phyloP scores from a whole-genome alignment of 1,140 invertebrate species.

The Prorops nasuta region DNA sequence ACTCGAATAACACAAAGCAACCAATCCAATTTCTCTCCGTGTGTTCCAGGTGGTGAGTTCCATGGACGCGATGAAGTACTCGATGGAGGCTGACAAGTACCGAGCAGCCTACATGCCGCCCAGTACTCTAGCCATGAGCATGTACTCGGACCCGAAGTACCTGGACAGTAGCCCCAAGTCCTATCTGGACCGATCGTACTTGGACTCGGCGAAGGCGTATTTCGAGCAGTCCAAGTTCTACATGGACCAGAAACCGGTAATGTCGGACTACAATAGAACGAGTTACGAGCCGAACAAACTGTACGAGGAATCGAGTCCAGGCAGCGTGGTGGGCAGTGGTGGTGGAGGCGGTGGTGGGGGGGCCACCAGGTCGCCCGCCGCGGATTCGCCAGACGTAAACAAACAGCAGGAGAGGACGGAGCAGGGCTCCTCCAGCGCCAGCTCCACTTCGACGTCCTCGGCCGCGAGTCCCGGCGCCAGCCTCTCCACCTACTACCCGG shows the following conservation, averaged over 20 bases:
- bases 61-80: conserved; percentile 78
- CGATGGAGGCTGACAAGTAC: conserved; percentile 74
- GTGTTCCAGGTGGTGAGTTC: conserved; percentile 65
- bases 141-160: conserved; percentile 70
- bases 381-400: conserved; percentile 64
- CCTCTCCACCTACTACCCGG: conserved; percentile 63
- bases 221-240: conserved; percentile 75
- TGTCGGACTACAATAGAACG: conserved; percentile 56
- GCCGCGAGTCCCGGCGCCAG: conserved; percentile 63
- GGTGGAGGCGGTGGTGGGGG: conserved; percentile 47
- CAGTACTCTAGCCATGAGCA: conserved; percentile 63
- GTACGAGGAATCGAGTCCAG: conserved; percentile 72
- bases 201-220: conserved; percentile 75
- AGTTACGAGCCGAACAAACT: conserved; percentile 52
- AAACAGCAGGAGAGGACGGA: conserved; percentile 57
- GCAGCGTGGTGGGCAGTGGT: conserved; percentile 27
- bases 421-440: conserved; percentile 55
- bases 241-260: conserved; percentile 67
- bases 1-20: too few species aligned
- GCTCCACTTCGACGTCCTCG: conserved; percentile 60
- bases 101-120: conserved; percentile 68
- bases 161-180: conserved; percentile 63
- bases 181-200: conserved; percentile 67
- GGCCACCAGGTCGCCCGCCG: conserved; percentile 57
- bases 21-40: background rate